phyloP scores from a whole-genome alignment of 2,888 invertebrate genomes.

The Melanchra persicariae region DNA sequence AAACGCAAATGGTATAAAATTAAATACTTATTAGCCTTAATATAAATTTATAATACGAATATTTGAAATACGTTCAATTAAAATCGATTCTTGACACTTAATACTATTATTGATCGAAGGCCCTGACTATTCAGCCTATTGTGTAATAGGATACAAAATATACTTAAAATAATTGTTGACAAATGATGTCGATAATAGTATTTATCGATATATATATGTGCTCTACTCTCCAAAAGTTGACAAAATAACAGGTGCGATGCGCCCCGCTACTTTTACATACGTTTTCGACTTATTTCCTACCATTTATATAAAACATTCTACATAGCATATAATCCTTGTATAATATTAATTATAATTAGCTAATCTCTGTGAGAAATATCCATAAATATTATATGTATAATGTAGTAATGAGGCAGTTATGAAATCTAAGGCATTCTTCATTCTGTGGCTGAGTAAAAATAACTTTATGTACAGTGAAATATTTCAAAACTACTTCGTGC shows the following conservation, averaged over 20 bases:
- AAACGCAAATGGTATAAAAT: slow-evolving; percentile 42
- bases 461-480: slow-evolving; percentile 60
- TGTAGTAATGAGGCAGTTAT: slow-evolving; percentile 61
- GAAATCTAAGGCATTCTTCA: slow-evolving; percentile 56
- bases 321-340: slow-evolving; percentile 60
- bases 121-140: slow-evolving; percentile 20
- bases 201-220: slow-evolving; percentile 22
- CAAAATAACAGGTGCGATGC: not conserved
- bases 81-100: slow-evolving; percentile 41
- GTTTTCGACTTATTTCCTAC: slow-evolving; percentile 51
- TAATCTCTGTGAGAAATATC: slow-evolving; percentile 66
- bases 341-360: slow-evolving; percentile 51
- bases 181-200: slow-evolving; percentile 10
- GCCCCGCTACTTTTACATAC: slow-evolving; percentile 10
- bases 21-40: slow-evolving; percentile 54
- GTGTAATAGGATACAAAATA: slow-evolving; percentile 12
- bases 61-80: slow-evolving; percentile 56
- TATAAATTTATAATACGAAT: slow-evolving; percentile 48
- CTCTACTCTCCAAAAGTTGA: not conserved
- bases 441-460: slow-evolving; percentile 56
- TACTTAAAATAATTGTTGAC: slow-evolving; percentile 6
- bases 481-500: slow-evolving; percentile 54
- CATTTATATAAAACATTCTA: slow-evolving; percentile 47
- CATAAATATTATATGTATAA: slow-evolving; percentile 63
- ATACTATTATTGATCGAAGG: slow-evolving; percentile 28